A percentile compares a stretch with the other conserved stretches of the same genome.
Conservation (phyloP, 2,888 invertebrate genomes). For the Melikaiella ostensackeni region DNA sequence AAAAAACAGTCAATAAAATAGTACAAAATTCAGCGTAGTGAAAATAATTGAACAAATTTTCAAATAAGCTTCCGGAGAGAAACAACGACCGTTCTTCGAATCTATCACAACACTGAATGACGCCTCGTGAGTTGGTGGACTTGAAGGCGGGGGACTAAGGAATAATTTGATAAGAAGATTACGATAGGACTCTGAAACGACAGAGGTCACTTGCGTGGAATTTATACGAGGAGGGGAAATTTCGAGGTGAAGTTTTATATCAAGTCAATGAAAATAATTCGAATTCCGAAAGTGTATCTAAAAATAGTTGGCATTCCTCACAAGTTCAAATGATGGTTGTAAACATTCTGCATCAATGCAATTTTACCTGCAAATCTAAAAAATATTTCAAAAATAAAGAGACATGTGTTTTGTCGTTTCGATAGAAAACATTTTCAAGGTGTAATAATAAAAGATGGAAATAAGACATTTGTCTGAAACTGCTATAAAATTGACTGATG, state of each 20-base stretch:
- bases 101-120: slow-evolving; percentile 33
- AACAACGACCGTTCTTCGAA: slow-evolving; percentile 13
- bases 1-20: not conserved
- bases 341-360: not conserved
- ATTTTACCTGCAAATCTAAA: too few species aligned
- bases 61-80: not conserved
- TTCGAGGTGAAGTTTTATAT: not conserved
- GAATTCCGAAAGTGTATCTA: not conserved
- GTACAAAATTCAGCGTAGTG: not conserved
- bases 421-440: too few species aligned
- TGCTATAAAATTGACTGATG: too few species aligned
- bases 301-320: not conserved
- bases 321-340: not conserved
- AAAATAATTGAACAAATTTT: not conserved
- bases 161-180: slow-evolving; percentile 36
- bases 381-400: too few species aligned
- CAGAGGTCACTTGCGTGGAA: slow-evolving; percentile 20
- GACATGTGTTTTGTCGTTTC: too few species aligned
- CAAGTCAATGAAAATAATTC: not conserved
- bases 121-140: slow-evolving; percentile 5
- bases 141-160: slow-evolving; percentile 17
- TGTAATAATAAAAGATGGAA: too few species aligned
- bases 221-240: not conserved
- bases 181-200: slow-evolving; percentile 19
- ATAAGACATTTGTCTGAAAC: too few species aligned